These are phyloP conservation scores for Peromyscus leucopus DNA, from an alignment of 2,113 vertebrate genomes.

Conservation along the genomic window DNA sequence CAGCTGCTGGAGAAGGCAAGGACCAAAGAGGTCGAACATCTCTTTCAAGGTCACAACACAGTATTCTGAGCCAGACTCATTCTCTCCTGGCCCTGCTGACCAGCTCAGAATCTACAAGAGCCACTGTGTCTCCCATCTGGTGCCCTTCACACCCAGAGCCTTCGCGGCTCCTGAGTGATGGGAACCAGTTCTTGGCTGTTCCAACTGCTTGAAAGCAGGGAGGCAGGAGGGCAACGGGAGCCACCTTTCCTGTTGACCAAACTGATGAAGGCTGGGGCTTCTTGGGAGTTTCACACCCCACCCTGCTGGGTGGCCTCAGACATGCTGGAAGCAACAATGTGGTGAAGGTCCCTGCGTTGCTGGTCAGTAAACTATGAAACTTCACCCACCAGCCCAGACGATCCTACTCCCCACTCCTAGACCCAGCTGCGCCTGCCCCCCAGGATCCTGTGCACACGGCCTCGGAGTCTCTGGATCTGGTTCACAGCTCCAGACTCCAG, in stretches of 20 bases:
- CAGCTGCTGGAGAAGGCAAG: background rate
- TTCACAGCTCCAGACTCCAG: background rate
- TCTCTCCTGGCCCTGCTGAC: background rate
- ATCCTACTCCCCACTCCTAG: background rate
- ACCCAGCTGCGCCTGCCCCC: background rate
- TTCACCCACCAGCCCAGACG: background rate
- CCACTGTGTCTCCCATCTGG: background rate
- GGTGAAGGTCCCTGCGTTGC: background rate
- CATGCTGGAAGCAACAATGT: background rate
- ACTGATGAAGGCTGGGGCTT: background rate
- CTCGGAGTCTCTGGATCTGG: background rate
- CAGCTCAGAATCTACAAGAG: background rate
- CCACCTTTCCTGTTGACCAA: background rate
- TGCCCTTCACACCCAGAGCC: background rate
- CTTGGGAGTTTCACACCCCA: background rate
- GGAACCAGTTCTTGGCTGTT: background rate
- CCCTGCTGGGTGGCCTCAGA: background rate
- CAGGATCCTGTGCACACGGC: background rate
- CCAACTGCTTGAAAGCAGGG: background rate
- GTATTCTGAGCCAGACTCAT: background rate
- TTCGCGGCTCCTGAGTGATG: background rate
- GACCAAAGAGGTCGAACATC: background rate
- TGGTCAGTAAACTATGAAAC: background rate
- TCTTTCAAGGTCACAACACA: background rate
- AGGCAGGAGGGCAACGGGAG: background rate